phyloP scores from a whole-genome alignment of 2,797 vertebrate genomes.

The Pantherophis vulpinus region DNA sequence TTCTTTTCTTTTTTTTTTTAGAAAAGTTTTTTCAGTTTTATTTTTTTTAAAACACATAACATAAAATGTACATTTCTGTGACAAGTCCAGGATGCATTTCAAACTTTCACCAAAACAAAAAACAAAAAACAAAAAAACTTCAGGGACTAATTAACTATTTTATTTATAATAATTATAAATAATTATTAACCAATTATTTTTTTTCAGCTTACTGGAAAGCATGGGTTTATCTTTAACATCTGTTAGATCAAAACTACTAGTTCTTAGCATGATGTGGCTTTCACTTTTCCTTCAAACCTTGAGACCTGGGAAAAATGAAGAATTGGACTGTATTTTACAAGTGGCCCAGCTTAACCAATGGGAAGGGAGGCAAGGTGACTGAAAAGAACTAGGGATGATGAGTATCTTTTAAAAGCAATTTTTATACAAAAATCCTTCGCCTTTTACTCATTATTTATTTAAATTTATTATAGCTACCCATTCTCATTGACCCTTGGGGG shows the following conservation, averaged over 20 bases:
- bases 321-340: background rate
- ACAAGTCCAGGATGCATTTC: background rate
- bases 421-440: background rate
- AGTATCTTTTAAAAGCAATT: background rate
- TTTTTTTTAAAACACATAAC: no score
- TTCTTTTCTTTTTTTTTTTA: background rate
- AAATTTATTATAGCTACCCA: background rate
- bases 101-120: background rate
- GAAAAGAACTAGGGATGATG: background rate
- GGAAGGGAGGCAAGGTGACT: background rate
- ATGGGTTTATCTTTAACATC: constrained; percentile 27
- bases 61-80: no score
- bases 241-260: background rate
- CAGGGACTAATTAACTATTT: background rate
- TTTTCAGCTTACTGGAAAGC: constrained; percentile 44
- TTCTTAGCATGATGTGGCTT: background rate
- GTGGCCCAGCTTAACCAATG: background rate
- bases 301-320: background rate
- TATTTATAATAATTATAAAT: background rate
- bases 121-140: background rate
- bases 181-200: no score
- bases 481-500: background rate
- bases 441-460: background rate
- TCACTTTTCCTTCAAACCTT: background rate
- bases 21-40: no score